phyloP scores from a whole-genome alignment of 2,797 vertebrate species.

The Manis javanica region DNA sequence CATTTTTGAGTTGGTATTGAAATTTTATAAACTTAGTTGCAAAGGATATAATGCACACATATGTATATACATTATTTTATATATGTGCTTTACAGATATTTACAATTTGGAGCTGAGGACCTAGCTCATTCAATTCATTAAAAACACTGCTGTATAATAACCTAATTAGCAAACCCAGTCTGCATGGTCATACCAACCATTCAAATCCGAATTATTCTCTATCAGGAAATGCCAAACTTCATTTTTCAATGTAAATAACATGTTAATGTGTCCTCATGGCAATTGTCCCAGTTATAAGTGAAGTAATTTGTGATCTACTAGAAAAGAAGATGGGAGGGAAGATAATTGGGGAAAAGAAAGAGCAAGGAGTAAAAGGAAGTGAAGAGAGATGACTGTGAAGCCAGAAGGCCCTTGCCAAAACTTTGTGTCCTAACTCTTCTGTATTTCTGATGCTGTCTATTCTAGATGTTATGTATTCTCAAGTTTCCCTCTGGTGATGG shows the following conservation, averaged over 20 bases:
- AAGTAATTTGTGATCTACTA: background rate
- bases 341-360: background rate
- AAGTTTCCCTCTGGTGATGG: background rate
- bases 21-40: constrained; percentile 10
- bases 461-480: background rate
- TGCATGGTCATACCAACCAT: background rate
- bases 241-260: constrained; percentile 38
- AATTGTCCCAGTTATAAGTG: background rate
- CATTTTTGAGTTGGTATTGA: background rate
- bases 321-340: background rate
- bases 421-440: background rate
- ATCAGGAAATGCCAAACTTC: constrained; percentile 33
- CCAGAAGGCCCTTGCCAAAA: background rate
- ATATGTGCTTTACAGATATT: constrained; percentile 8
- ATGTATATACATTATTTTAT: background rate
- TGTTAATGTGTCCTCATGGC: background rate
- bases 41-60: background rate
- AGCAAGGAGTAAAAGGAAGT: background rate
- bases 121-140: constrained; percentile 25
- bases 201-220: constrained; percentile 14
- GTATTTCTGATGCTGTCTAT: background rate
- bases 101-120: constrained; percentile 20
- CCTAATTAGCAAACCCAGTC: background rate
- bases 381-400: background rate
- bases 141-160: constrained; percentile 35